Conservation (phyloP, 2,113 vertebrate species). For the Urocitellus parryii region DNA sequence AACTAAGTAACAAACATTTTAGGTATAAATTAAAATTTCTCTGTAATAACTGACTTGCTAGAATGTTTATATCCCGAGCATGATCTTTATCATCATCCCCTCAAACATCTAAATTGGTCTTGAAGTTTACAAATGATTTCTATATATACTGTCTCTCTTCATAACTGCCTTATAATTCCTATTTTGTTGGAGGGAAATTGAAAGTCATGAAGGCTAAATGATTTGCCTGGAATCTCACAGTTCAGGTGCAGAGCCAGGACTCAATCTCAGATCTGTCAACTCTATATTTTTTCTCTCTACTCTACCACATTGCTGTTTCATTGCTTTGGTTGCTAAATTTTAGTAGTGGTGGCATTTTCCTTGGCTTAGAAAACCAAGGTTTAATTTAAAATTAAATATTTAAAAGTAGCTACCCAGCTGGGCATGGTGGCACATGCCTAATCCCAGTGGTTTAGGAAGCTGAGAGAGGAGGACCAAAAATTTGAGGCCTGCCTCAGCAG, state of each 20-base stretch:
- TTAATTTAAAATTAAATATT: too few relatives aligned
- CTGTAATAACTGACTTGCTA: not conserved
- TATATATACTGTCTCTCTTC: not conserved
- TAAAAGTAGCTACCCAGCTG: too few relatives aligned
- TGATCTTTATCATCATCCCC: not conserved
- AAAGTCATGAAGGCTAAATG: not conserved
- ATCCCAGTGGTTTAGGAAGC: too few relatives aligned
- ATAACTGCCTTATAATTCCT: not conserved
- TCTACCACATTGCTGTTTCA: not conserved
- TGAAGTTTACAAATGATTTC: slow-evolving; percentile 21
- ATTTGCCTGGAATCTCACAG: not conserved
- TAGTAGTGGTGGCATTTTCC: not conserved
- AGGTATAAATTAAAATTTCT: not conserved
- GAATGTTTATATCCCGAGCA: not conserved
- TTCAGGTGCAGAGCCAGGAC: not conserved
- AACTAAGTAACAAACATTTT: not conserved
- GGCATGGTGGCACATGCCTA: too few relatives aligned
- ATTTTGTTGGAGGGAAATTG: too few relatives aligned
- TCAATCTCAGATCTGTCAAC: not conserved
- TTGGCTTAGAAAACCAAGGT: too few relatives aligned
- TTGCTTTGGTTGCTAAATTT: not conserved
- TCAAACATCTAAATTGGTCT: not conserved
- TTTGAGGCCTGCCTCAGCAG: too few relatives aligned
- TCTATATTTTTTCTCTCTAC: not conserved
- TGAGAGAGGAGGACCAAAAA: too few relatives aligned